phyloP scores from a whole-genome alignment of 2,113 vertebrate genomes.

The Albula goreensis region DNA sequence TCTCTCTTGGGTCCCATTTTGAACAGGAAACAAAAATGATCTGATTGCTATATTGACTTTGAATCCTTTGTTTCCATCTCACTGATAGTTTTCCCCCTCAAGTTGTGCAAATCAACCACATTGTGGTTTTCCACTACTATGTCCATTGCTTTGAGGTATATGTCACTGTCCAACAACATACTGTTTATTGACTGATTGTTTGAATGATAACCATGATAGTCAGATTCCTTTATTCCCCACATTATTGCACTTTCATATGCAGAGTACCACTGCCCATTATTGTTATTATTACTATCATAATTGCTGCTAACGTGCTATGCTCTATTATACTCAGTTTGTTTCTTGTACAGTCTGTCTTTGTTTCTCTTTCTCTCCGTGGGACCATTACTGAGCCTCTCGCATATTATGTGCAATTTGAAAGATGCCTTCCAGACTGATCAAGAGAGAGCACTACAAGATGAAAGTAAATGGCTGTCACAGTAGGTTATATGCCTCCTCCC shows the following conservation, averaged over 20 bases:
- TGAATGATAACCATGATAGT: too few relatives aligned
- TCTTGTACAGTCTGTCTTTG: background rate
- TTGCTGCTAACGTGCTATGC: background rate
- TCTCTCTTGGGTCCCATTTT: background rate
- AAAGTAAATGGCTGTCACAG: constrained; percentile 58
- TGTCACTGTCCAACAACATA: too few relatives aligned
- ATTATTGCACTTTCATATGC: too few relatives aligned
- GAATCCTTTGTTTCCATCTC: background rate
- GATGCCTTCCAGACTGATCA: constrained; percentile 53
- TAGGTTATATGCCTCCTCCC: constrained; percentile 50
- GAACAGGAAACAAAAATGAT: background rate
- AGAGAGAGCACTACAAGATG: constrained; percentile 35
- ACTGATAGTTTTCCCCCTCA: background rate
- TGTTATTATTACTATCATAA: background rate
- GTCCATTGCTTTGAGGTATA: too few relatives aligned
- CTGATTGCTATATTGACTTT: background rate
- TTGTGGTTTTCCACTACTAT: background rate
- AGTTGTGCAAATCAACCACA: background rate
- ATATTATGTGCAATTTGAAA: constrained; percentile 60
- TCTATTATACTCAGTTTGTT: background rate
- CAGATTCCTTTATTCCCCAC: too few relatives aligned
- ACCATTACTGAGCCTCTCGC: background rate
- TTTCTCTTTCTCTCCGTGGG: background rate
- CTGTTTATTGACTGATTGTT: too few relatives aligned
- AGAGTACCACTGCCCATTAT: too few relatives aligned